Conservation (phyloP, 1,140 invertebrate species). For the Drosophila azteca region DNA sequence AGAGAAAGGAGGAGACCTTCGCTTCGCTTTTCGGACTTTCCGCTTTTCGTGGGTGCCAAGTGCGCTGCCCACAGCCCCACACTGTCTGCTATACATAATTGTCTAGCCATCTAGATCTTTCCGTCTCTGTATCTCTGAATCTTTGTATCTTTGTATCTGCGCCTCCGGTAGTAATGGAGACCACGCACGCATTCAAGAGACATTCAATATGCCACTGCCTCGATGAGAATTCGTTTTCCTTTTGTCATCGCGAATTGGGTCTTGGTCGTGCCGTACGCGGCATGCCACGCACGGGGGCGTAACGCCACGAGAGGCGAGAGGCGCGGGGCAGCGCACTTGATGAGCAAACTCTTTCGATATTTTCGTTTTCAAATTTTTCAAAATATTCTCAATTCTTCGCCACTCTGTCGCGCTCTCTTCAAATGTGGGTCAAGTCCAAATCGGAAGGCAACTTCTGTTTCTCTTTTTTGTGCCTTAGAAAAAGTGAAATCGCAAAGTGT, state of each 20-base stretch:
- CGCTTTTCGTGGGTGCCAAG: conserved; percentile 42
- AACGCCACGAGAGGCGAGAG: conserved; percentile 2
- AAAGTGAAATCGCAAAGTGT: conserved; percentile 74
- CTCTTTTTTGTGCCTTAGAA: conserved; percentile 51
- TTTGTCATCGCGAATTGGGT: conserved; percentile 72
- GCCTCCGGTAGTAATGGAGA: conserved; percentile 71
- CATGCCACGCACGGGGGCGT: conserved; percentile 58
- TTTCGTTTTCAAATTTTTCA: conserved; percentile 64
- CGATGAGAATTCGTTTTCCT: conserved; percentile 64
- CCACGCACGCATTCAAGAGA: conserved; percentile 43
- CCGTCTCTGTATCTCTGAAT: conserved; percentile 21
- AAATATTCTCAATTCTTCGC: conserved; percentile 54
- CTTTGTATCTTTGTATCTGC: conserved; percentile 31
- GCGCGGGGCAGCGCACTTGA: conserved; percentile 38
- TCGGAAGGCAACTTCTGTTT: conserved; percentile 35
- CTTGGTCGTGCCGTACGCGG: conserved; percentile 66
- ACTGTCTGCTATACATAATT: conserved; percentile 62
- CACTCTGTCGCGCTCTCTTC: conserved; percentile 16
- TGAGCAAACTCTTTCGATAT: conserved; percentile 49
- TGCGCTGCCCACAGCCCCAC: conserved; percentile 27
- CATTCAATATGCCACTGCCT: conserved; percentile 61
- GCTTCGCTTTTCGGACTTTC: conserved; percentile 25
- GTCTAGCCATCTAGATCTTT: conserved; percentile 41
- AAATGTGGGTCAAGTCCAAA: conserved; percentile 72
- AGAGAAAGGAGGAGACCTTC: conserved; percentile 49